Conservation (phyloP, 2,797 vertebrate genomes). For the Pangasius mekongensis region DNA sequence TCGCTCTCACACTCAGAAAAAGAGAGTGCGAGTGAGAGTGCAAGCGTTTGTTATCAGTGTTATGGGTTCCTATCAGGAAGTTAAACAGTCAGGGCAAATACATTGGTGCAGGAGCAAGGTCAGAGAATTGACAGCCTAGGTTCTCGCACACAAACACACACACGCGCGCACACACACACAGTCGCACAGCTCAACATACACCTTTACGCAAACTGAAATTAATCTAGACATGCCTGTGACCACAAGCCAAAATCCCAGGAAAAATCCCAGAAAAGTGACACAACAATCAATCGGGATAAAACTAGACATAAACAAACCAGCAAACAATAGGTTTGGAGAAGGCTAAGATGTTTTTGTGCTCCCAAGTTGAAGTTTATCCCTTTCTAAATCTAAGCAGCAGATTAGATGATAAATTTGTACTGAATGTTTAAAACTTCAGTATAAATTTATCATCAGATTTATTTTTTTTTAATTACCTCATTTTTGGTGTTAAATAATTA, state of each 20-base stretch:
- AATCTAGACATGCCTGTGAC: background rate
- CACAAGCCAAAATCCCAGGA: background rate
- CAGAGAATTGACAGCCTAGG: background rate
- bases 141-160: background rate
- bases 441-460: too few relatives aligned
- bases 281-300: background rate
- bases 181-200: background rate
- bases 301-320: background rate
- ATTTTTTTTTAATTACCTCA: too few relatives aligned
- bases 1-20: background rate
- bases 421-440: background rate
- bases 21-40: conserved; percentile 3
- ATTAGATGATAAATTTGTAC: background rate
- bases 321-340: background rate
- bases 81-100: conserved; percentile 39
- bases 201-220: background rate
- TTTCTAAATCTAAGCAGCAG: background rate
- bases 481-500: too few relatives aligned
- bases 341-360: background rate
- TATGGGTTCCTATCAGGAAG: conserved; percentile 22
- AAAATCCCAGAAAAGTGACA: background rate
- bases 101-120: background rate
- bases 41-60: conserved; percentile 18
- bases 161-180: background rate
- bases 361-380: too few relatives aligned